These are phyloP conservation scores for Rousettus leschenaultii DNA, from an alignment of 2,113 vertebrate genomes.

Conservation along the genomic window DNA sequence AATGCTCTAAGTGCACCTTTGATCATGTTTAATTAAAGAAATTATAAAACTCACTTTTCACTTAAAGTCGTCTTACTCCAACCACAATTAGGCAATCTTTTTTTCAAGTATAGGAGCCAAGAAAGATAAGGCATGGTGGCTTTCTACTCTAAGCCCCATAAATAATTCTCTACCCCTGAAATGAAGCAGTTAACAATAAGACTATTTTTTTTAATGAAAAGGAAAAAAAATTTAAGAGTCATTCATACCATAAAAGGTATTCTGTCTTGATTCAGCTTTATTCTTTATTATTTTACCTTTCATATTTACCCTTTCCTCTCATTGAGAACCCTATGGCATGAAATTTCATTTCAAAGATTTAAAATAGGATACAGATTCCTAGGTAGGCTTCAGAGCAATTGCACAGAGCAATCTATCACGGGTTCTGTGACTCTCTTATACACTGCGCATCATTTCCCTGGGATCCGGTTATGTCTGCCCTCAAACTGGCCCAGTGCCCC, in stretches of 20 bases:
- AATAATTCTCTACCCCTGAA: background rate
- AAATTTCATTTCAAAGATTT: slow-evolving; percentile 32
- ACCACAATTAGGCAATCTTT: background rate
- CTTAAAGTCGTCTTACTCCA: slow-evolving; percentile 6
- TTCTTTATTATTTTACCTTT: background rate
- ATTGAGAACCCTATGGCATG: background rate
- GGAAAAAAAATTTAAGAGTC: slow-evolving; percentile 18
- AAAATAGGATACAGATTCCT: slow-evolving; percentile 17
- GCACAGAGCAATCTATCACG: background rate
- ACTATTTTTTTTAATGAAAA: background rate
- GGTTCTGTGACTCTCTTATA: slow-evolving; percentile 1
- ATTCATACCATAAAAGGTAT: background rate
- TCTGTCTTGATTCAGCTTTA: slow-evolving; percentile 23
- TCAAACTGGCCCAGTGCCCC: background rate
- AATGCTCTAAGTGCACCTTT: slow-evolving; percentile 43
- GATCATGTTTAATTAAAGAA: slow-evolving; percentile 64
- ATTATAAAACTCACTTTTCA: slow-evolving; percentile 50
- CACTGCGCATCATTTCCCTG: background rate
- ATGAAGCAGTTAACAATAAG: slow-evolving; percentile 19
- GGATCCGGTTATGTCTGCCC: background rate
- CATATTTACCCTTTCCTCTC: background rate
- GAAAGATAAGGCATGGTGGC: slow-evolving; percentile 36
- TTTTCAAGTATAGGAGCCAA: slow-evolving; percentile 16
- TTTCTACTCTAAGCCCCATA: background rate
- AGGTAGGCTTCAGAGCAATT: slow-evolving; percentile 2